Percentiles rank a stretch among this genome's conserved stretches.
Evolutionary conservation across 2,113 vertebrate species (phyloP).

Genomic region (Atrichornis clamosus): DNA sequence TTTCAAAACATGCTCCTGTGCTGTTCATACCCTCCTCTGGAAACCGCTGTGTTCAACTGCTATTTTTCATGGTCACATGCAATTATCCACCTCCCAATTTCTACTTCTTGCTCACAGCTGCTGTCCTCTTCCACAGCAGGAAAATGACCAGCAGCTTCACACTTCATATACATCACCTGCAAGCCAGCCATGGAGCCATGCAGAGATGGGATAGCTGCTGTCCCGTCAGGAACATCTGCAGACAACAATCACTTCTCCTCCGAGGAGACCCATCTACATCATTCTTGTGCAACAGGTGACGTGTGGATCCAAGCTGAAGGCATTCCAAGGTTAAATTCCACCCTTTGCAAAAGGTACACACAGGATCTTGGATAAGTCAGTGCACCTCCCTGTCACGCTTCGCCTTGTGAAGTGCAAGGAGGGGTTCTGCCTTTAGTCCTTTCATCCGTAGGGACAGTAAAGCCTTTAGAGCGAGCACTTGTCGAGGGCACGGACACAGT

Average conservation of each 20-base stretch:
- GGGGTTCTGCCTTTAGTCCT: neutral
- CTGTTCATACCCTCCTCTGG: neutral
- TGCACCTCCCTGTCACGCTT: neutral
- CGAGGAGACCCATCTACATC: neutral
- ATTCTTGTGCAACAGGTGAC: neutral
- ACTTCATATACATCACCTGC: neutral
- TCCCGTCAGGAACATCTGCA: neutral
- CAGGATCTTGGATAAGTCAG: neutral
- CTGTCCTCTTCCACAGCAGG: neutral
- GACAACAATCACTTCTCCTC: neutral
- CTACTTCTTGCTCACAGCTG: neutral
- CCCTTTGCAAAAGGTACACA: neutral
- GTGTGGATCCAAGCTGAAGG: neutral
- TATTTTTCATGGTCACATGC: neutral
- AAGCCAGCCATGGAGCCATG: neutral
- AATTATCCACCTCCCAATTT: neutral
- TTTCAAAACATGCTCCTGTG: constrained; percentile 23
- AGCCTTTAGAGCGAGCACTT: neutral
- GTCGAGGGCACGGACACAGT: neutral
- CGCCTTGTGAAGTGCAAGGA: neutral
- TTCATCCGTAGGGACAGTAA: neutral
- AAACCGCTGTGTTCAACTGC: neutral
- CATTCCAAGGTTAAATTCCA: neutral
- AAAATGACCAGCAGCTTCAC: neutral
- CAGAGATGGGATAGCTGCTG: neutral